Conservation (phyloP, 2,113 vertebrate species). For the Tiliqua scincoides region DNA sequence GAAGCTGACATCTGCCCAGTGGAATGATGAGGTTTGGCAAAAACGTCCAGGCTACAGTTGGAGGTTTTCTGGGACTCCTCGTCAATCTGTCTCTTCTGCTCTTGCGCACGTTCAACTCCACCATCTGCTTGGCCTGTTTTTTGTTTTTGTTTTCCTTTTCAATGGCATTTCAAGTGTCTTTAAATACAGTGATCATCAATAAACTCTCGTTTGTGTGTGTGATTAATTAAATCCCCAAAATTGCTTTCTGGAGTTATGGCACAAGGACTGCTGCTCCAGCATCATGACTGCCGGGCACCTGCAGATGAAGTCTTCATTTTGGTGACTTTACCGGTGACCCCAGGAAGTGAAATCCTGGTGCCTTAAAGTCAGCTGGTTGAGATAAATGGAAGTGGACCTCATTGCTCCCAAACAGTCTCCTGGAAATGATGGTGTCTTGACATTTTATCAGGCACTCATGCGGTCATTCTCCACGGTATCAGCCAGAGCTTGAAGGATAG, state of each 20-base stretch:
- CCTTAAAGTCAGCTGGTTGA: slow-evolving; percentile 78
- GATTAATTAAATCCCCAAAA: slow-evolving; percentile 83
- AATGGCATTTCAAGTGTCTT: no score
- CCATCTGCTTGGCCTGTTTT: no score
- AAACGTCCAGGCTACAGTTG: no score
- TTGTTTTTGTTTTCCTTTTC: no score
- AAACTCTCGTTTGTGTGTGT: slow-evolving; percentile 73
- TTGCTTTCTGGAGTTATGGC: slow-evolving; percentile 70
- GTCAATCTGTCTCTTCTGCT: no score
- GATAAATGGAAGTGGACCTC: slow-evolving; percentile 84
- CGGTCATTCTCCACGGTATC: slow-evolving; percentile 80
- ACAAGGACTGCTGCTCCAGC: slow-evolving; percentile 36
- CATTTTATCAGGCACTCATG: slow-evolving; percentile 88
- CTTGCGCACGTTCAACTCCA: no score
- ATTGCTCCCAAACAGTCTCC: slow-evolving; percentile 81
- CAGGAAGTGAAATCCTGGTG: slow-evolving; percentile 73
- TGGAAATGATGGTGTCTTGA: slow-evolving; percentile 86
- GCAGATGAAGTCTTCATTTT: slow-evolving; percentile 50
- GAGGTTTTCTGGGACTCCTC: no score
- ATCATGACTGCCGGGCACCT: slow-evolving; percentile 42
- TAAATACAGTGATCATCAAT: slow-evolving; percentile 55
- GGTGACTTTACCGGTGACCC: slow-evolving; percentile 46
- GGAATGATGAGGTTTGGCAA: no score
- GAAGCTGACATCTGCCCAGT: no score
- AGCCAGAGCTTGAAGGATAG: slow-evolving; percentile 85